A percentile compares a stretch with the other conserved stretches of the same genome.
Conservation (phyloP, 2,113 vertebrate species). For the Lipotes vexillifer region DNA sequence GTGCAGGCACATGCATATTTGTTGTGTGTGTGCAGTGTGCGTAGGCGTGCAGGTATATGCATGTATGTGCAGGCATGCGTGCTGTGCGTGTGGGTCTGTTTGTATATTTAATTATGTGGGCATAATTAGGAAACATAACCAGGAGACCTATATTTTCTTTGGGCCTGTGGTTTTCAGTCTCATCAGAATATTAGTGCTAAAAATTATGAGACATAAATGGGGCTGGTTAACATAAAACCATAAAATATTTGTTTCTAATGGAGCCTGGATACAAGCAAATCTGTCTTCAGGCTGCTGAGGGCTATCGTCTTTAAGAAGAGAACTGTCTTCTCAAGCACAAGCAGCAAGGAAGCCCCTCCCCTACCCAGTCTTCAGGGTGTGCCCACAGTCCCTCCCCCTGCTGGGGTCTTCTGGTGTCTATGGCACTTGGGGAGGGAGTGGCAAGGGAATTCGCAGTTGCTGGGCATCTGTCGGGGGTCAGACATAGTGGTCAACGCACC, state of each 20-base stretch:
- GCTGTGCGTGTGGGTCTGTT: fast-evolving
- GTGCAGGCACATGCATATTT: fast-evolving
- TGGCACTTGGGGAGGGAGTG: neutral
- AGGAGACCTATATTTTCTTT: neutral
- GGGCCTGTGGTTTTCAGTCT: neutral
- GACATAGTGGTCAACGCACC: fast-evolving
- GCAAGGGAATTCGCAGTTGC: fast-evolving
- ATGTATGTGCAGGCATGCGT: fast-evolving
- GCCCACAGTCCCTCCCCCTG: neutral
- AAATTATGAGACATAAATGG: constrained; percentile 10
- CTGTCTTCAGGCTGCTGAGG: neutral
- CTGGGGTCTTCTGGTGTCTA: neutral
- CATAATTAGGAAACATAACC: neutral
- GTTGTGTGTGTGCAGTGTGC: neutral
- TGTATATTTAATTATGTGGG: neutral
- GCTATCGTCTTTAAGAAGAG: neutral
- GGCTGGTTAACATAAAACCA: neutral
- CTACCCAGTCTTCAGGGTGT: fast-evolving
- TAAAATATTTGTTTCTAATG: neutral
- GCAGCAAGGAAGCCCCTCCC: fast-evolving
- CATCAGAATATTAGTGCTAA: neutral
- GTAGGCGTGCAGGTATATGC: fast-evolving
- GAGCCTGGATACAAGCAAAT: neutral
- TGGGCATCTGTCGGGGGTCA: neutral
- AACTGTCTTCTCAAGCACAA: neutral